A percentile compares a stretch with the other conserved stretches of the same genome.
phyloP scores from a whole-genome alignment of 2,113 vertebrate species.

The Diphyllodes magnificus region DNA sequence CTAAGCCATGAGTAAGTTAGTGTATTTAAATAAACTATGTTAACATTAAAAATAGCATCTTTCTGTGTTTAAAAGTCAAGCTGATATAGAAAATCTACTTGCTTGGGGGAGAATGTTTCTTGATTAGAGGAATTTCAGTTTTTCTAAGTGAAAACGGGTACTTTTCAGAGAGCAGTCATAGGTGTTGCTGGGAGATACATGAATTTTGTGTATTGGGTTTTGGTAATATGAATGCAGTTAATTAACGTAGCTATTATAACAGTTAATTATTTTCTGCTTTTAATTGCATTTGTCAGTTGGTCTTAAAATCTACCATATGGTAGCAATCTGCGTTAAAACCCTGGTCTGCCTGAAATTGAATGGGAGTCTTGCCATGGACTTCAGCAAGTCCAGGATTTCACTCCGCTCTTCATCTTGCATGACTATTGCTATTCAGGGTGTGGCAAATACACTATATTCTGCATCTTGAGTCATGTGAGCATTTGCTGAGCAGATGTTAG shows the following conservation, averaged over 20 bases:
- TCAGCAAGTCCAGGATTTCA: slow-evolving; percentile 2
- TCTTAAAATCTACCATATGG: slow-evolving; percentile 19
- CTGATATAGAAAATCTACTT: background rate
- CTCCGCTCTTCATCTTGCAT: background rate
- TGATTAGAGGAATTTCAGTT: background rate
- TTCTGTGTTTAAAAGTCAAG: background rate
- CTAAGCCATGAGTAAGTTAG: background rate
- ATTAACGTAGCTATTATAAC: background rate
- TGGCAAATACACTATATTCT: slow-evolving; percentile 14
- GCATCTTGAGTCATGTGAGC: slow-evolving; percentile 27
- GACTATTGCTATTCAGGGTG: slow-evolving; percentile 23
- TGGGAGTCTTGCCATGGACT: slow-evolving; percentile 13
- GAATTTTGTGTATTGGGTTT: background rate
- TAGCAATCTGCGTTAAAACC: background rate
- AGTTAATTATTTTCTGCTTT: background rate
- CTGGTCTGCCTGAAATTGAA: background rate
- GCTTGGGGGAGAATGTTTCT: background rate
- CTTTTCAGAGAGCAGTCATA: background rate
- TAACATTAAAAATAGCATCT: background rate
- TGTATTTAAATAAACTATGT: background rate
- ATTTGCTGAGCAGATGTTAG: slow-evolving; percentile 43
- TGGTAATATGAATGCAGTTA: background rate
- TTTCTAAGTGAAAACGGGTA: background rate
- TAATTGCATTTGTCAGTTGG: background rate
- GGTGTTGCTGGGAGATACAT: background rate